Evolutionary conservation across 1,140 invertebrate genomes (phyloP).

Genomic region (Medauroidea extradentata): DNA sequence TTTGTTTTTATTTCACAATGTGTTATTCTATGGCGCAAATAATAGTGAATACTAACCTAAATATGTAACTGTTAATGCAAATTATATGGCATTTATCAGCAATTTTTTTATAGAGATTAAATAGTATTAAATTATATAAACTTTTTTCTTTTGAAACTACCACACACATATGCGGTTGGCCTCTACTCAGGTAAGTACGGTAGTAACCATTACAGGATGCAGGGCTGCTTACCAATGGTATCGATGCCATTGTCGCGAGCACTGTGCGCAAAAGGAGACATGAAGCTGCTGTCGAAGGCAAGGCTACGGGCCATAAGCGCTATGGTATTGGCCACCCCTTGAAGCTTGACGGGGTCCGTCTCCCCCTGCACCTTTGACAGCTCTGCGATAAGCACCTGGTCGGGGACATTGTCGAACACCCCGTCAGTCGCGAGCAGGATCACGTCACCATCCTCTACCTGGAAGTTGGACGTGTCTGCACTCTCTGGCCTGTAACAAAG

Average conservation of each 20-base stretch:
- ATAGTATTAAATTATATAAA: no score
- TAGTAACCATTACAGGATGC: no score
- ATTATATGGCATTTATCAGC: no score
- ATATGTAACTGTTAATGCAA: no score
- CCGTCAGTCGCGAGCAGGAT: constrained; percentile 95
- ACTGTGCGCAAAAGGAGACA: constrained; percentile 92
- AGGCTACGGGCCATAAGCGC: constrained; percentile 90
- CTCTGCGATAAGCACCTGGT: constrained; percentile 78
- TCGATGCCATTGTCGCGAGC: constrained; percentile 90
- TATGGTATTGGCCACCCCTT: constrained; percentile 89
- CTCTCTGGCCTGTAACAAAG: constrained; percentile 74
- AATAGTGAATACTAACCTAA: no score
- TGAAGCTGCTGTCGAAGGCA: constrained; percentile 88
- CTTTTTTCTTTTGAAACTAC: no score
- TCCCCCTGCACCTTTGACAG: constrained; percentile 66
- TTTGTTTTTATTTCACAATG: no score
- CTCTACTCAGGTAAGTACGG: no score
- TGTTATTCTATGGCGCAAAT: no score
- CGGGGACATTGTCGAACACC: constrained; percentile 96
- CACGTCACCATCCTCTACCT: constrained; percentile 91
- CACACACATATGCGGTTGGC: no score
- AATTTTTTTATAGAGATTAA: no score
- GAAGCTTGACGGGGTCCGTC: constrained; percentile 67
- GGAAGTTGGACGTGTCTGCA: constrained; percentile 85
- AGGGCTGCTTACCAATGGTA: constrained; percentile 70